Evolutionary conservation across 2,888 invertebrate species (phyloP), one percentile per base, ranked within the genome.

Genomic region (Dasypogon diadema): DNA sequence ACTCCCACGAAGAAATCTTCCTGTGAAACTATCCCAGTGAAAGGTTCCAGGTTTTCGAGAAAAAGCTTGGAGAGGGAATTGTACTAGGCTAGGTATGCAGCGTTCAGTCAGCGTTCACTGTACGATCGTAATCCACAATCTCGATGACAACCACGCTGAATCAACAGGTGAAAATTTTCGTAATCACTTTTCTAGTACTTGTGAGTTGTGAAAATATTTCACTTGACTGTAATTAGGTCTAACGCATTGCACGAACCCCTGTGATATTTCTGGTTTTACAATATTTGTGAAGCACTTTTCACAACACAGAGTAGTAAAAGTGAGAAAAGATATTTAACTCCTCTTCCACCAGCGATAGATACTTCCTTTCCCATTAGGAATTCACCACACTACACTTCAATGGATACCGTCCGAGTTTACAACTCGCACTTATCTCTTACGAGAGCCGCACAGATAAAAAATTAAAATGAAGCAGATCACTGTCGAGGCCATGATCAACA

Each of bases 401-500:
- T 12, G 30, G 30, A 30, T 5, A 30, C 30, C 30, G 8, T 30
- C 30, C 30, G 30, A 30, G 30, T 8, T 30, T 30, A 3, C 30
- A 42, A 30, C 21, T 65, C 22, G 48, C 24, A 65, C 46, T 65
- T 65, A 65, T 46, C 46, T 24, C 1, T 12, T 42, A 12, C 42
- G 1, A 58, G 6, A 30, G n/a, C n/a, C 24, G 26, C 8, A 60
- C 14, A 60, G 37, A 22, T 60, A 60, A 60, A 60, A 58, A 18
- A 30, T 16, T 10, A 58, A 42, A 65, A 65, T n/a, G 24, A 48
- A 65, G 48, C 48, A 65, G 48, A 65, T 65, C 65, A 65, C 42
- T 65, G 65, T 48, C 65, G 65, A 65, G 65, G 65, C 65, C 65
- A 65, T 46, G 42, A 65, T 65, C 65, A 21, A 14, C 65, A 48